Evolutionary conservation across 2,797 vertebrate genomes (phyloP).

Genomic region (Tragopan temminckii): DNA sequence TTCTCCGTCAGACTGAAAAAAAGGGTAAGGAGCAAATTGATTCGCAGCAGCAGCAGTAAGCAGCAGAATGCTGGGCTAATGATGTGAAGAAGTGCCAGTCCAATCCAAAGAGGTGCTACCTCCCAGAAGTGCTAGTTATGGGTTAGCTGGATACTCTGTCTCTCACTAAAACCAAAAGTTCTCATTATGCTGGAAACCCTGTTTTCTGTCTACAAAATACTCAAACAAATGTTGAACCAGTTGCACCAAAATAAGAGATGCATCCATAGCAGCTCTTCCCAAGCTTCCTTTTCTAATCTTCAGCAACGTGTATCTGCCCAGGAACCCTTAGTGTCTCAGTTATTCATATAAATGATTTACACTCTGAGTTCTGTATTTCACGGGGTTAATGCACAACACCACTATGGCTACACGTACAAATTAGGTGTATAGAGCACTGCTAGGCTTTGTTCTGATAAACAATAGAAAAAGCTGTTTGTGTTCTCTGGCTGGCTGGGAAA

Average conservation of each 20-base stretch:
- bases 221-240: background rate
- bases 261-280: background rate
- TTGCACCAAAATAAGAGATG: background rate
- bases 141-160: background rate
- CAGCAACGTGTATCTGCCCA: background rate
- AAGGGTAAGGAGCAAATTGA: background rate
- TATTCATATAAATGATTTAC: background rate
- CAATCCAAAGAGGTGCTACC: background rate
- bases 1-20: constrained; percentile 4
- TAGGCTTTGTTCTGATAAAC: background rate
- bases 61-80: background rate
- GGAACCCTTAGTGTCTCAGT: fast-evolving
- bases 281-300: background rate
- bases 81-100: background rate
- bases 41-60: background rate
- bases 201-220: background rate
- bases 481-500: background rate
- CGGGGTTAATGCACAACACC: background rate
- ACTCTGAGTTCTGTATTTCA: background rate
- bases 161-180: background rate
- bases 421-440: background rate
- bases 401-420: background rate
- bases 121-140: background rate
- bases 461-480: background rate
- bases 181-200: background rate